A percentile compares a stretch with the other conserved stretches of the same genome.
These are phyloP conservation scores for Agonum fuliginosum DNA, from an alignment of 2,888 invertebrate species.

Conservation along the genomic window DNA sequence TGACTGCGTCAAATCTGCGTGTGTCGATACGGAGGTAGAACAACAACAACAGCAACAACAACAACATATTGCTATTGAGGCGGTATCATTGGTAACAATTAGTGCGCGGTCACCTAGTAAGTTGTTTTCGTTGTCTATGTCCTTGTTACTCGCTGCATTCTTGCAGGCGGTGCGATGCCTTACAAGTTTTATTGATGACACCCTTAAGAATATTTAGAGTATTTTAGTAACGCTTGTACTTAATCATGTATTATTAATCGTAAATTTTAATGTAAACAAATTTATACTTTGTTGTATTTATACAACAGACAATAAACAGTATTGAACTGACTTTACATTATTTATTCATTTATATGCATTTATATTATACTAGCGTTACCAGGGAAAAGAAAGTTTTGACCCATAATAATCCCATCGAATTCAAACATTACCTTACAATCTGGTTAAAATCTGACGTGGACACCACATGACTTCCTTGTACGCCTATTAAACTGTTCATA, in stretches of 20 bases:
- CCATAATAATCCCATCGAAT: too few species aligned
- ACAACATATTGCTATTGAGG: background rate
- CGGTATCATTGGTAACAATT: conserved; percentile 8
- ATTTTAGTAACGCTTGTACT: conserved; percentile 26
- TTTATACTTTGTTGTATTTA: conserved; percentile 30
- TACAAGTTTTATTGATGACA: conserved; percentile 78
- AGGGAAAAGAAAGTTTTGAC: too few species aligned
- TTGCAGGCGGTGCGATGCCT: conserved; percentile 79
- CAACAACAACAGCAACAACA: conserved; percentile 6
- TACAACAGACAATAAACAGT: conserved; percentile 42
- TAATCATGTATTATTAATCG: conserved; percentile 1
- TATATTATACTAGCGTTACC: background rate
- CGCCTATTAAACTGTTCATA: too few species aligned
- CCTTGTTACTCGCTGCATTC: conserved; percentile 77
- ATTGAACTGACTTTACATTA: background rate
- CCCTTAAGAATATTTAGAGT: conserved; percentile 67
- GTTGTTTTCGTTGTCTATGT: conserved; percentile 77
- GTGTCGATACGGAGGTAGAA: conserved; percentile 34
- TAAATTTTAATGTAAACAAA: background rate
- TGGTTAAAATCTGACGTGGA: too few species aligned
- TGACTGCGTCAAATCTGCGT: conserved; percentile 57
- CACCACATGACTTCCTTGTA: too few species aligned
- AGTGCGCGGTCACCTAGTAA: conserved; percentile 68
- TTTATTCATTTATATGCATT: background rate
- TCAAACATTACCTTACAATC: too few species aligned